Percentiles rank a stretch among this genome's conserved stretches.
phyloP scores from a whole-genome alignment of 2,888 invertebrate genomes.

The Ditylenchus weischeri region DNA sequence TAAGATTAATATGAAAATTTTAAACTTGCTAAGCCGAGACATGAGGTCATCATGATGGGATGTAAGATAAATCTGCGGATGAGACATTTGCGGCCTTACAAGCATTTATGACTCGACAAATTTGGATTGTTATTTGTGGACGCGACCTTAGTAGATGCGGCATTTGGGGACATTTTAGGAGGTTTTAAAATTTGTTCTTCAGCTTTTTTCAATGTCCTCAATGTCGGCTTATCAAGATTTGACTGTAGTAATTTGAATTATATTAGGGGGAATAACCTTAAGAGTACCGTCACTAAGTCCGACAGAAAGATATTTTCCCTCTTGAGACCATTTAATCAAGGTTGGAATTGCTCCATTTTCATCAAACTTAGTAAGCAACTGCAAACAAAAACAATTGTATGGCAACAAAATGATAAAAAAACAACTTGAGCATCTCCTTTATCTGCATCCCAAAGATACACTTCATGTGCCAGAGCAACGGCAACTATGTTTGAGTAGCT shows the following conservation, averaged over 20 bases:
- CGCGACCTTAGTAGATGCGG: no score
- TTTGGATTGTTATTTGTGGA: no score
- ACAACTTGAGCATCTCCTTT: slow-evolving; percentile 65
- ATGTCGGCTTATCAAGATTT: no score
- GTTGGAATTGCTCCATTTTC: slow-evolving; percentile 62
- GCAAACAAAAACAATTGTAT: slow-evolving; percentile 65
- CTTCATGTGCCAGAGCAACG: slow-evolving; percentile 77
- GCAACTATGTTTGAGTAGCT: slow-evolving; percentile 84
- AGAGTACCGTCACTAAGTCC: slow-evolving; percentile 80
- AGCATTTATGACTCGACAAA: no score
- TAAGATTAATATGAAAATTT: no score
- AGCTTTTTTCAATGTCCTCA: no score
- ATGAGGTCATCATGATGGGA: no score
- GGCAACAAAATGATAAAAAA: neutral
- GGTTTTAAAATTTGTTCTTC: no score
- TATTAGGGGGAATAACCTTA: slow-evolving; percentile 56
- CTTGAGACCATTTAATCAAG: slow-evolving; percentile 84
- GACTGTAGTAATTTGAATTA: neutral
- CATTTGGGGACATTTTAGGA: no score
- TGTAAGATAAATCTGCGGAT: no score
- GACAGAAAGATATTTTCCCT: slow-evolving; percentile 74
- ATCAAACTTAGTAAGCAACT: slow-evolving; percentile 69
- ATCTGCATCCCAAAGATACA: slow-evolving; percentile 69
- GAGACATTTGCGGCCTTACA: no score
- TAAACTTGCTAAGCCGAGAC: no score